Evolutionary conservation across 1,140 invertebrate species (phyloP), one percentile per base, ranked within the genome.

Genomic region (Cheumatopsyche charites): DNA sequence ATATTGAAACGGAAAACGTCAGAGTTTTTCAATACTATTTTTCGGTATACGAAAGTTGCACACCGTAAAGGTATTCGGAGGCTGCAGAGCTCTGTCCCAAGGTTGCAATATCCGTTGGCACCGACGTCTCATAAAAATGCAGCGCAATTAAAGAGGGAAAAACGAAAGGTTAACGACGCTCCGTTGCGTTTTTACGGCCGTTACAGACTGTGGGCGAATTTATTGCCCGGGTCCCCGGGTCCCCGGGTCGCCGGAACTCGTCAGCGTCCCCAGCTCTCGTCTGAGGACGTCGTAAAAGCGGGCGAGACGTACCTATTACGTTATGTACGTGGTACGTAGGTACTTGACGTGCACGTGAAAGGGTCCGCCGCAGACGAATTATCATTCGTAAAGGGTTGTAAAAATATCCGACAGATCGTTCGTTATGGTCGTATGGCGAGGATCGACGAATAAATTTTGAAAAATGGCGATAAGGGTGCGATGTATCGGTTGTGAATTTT

Each of bases 141-240:
- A 69, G 71, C 62, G 74, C 71, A 75, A 75, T 75, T 75, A 75
- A 75, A 75, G 72, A 75, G 62, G 67, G 63, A 73, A 75, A 66
- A 72, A 75, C 36, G 15, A 62, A 73, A 71, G 58, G 49, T 72
- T 72, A 73, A 75, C 74, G 74, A 71, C 67, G 74, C 68, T 71
- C 55, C 62, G 68, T 61, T 75, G 74, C 74, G 68, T 75, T 75
- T 72, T 75, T 75, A 75, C 71, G 65, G 41, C 71, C 62, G 26
- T 62, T 58, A 75, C 67, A 69, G 71, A 69, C 62, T 67, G 36
- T 43, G 45, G 55, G 71, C 42, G 45, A 72, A 73, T 75, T 75
- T 75, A 75, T 75, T 72, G 45, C 73, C 66, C 62, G 25, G 49
- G 71, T n/a, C n/a, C n/a, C n/a, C n/a, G n/a, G n/a, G n/a, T n/a